phyloP scores from a whole-genome alignment of 2,113 vertebrate species.

The Leiothrix lutea region DNA sequence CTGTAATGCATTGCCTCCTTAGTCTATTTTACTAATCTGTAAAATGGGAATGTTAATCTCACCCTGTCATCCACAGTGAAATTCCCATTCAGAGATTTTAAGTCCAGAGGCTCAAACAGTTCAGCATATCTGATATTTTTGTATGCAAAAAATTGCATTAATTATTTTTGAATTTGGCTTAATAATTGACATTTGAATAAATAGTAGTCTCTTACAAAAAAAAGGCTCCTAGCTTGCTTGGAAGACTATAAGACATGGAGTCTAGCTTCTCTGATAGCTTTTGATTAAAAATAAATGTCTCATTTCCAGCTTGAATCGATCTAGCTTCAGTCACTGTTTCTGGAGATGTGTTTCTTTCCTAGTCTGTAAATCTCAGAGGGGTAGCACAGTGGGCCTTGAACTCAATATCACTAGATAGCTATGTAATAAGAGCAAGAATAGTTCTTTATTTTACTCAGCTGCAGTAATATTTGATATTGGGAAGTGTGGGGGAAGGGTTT shows the following conservation, averaged over 20 bases:
- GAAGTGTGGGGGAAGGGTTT: background rate
- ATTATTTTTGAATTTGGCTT: background rate
- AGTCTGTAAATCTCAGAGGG: background rate
- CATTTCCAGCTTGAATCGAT: background rate
- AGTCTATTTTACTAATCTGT: background rate
- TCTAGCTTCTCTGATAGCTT: background rate
- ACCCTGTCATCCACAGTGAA: background rate
- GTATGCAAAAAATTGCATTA: background rate
- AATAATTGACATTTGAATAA: background rate
- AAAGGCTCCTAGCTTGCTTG: background rate
- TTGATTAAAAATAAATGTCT: conserved; percentile 21
- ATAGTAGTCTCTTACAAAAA: background rate
- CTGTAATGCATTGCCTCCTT: background rate
- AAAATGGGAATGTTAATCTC: background rate
- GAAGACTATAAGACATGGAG: background rate
- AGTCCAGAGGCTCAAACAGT: background rate
- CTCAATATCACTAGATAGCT: background rate
- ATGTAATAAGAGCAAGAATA: background rate
- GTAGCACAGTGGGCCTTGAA: background rate
- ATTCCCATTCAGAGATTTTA: background rate
- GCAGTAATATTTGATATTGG: background rate
- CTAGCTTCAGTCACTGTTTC: background rate
- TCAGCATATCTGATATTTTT: background rate
- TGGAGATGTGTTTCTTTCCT: background rate
- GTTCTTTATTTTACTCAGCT: background rate